Percentiles rank a stretch among this genome's conserved stretches.
phyloP scores from a whole-genome alignment of 2,888 invertebrate genomes.

The Apeira syringaria region DNA sequence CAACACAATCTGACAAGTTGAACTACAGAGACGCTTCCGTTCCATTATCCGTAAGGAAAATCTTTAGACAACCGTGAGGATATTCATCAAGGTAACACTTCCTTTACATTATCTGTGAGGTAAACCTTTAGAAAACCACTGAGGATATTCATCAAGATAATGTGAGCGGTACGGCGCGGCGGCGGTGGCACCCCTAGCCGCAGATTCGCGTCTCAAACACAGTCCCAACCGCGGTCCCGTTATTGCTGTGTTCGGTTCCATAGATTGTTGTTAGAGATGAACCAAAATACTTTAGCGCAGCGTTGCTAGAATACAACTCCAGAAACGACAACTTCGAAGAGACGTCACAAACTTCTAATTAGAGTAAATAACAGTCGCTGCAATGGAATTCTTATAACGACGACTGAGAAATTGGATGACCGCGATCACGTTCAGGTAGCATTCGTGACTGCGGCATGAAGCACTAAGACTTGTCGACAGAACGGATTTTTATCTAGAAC shows the following conservation, averaged over 20 bases:
- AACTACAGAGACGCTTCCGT: too few species aligned
- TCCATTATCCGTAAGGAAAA: background rate
- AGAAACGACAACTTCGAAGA: conserved; percentile 25
- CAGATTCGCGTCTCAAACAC: conserved; percentile 32
- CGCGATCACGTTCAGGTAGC: conserved; percentile 51
- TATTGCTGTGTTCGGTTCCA: conserved; percentile 36
- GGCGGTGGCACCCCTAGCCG: conserved; percentile 24
- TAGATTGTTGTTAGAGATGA: conserved; percentile 29
- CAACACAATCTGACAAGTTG: too few species aligned
- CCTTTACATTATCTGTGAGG: background rate
- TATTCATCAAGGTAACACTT: background rate
- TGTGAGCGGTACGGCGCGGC: too few species aligned
- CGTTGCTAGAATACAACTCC: conserved; percentile 19
- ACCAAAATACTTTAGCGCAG: conserved; percentile 20
- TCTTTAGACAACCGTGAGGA: conserved; percentile 1
- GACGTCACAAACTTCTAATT: conserved; percentile 30
- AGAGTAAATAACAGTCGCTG: conserved; percentile 40
- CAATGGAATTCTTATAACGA: conserved; percentile 34
- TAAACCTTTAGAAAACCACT: conserved; percentile 2
- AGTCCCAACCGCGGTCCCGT: conserved; percentile 45
- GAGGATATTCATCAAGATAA: conserved; percentile 1
- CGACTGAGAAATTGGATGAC: conserved; percentile 45
- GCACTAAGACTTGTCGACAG: conserved; percentile 16
- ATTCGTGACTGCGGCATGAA: conserved; percentile 41
- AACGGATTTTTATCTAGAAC: conserved; percentile 14